Evolutionary conservation across 2,113 vertebrate species (phyloP), one percentile per base, ranked within the genome.

Genomic region (Ciconia maguari): DNA sequence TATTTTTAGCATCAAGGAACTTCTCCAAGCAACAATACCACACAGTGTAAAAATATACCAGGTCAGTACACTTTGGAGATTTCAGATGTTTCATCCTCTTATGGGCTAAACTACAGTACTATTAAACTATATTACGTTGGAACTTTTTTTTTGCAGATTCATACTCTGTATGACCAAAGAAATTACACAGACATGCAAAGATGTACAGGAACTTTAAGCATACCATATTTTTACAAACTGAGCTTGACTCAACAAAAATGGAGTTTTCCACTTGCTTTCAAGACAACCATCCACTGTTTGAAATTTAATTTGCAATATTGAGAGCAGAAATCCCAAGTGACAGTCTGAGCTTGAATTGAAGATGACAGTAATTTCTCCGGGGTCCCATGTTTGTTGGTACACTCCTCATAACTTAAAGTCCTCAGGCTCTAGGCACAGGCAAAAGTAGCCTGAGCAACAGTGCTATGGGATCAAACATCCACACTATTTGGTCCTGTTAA

Each of bases 11-110:
- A 89, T 48, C 44, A 91, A 93, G 80, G 58, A 96, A 89, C 87
- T 97, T 96, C 84, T 96, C 95, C 91, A 96, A 91, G 96, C 95
- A 97, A 93, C 92, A 95, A 94, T 94, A 93, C 70, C 88, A 88
- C 94, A 93, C 87, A 93, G 87, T 71, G 42, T 88, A 95, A 94
- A 96, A 96, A 97, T 95, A 92, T 84, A 92, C 46, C 61, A 83
- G 83, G 93, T 95, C 94, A 93, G 81, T 61, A 89, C 61, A 61
- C 93, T 93, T 82, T 13, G 21, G 70, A 94, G 87, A 91, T 79
- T 96, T 96, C 46, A 89, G 74, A 94, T 91, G 36, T 82, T 95
- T 96, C 84, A 79, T 94, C 87, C 74, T 89, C 87, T 94, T 96
- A 87, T 79, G 89, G 89, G 54, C 69, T 93, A 69, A 83, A 68